Base-by-base conservation (phyloP, 2,888 invertebrate species). In the Tortrix viridana region DNA sequence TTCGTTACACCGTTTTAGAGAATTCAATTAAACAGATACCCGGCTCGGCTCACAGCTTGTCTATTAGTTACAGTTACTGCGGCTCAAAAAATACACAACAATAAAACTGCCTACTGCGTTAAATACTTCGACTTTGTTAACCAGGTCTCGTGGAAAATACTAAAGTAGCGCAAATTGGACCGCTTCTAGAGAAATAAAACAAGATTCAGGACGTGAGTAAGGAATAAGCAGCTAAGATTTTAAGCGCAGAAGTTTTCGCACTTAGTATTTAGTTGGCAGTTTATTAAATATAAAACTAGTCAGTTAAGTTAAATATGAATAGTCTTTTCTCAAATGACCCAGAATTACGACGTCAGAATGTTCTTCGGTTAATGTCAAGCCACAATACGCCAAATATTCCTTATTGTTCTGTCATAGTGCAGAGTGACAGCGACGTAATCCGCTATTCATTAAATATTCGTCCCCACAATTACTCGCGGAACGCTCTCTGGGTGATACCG, bases 351-450 rank as follows among this genome's bases (percentile, higher is more conserved):
- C 37, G 55, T 37, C 55, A 53, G 48, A 60, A 74, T 78, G 72
- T 76, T 76, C 74, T 61, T 60, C 63, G 72, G 74, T 77, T 76
- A 79, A 77, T 80, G 81, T 83, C 85, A 81, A 79, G 79, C 79
- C 85, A 83, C 85, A 86, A 79, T 77, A 77, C 77, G 77, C 85
- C 82, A 81, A 81, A 85, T 78, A 77, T 79, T 79, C 74, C 76
- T 85, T 84, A 89, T 90, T 90, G 88, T 90, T 84, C 88, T 89
- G 89, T 89, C 90, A 88, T 82, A 85, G 76, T 71, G 79, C 82
- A 84, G 86, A 87, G 86, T 86, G 88, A 88, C 90, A 88, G 86
- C 86, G 85, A 87, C 89, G 88, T 89, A 90, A 86, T 88, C 84
- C 82, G 81, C 86, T 82, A 88, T 86, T 84, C 84, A 84, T 85